Conservation (phyloP, 2,797 vertebrate genomes). For the Mustela erminea region DNA sequence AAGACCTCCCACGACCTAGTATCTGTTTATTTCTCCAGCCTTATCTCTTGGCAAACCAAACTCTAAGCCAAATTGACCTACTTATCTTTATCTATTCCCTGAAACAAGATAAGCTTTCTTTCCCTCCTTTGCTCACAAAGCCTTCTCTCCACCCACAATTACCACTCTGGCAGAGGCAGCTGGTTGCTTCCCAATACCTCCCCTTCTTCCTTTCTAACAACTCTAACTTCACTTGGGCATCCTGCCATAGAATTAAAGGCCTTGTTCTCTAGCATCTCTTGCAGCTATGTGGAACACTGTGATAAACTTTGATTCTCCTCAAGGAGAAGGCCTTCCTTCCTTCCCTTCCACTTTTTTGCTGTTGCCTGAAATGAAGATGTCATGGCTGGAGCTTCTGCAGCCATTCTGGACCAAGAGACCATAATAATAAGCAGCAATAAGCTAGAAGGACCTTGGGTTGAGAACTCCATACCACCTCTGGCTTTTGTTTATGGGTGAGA, state of each 20-base stretch:
- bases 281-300: background rate
- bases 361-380: background rate
- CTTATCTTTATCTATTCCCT: constrained; percentile 45
- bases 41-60: constrained; percentile 61
- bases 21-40: constrained; percentile 32
- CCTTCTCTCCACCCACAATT: background rate
- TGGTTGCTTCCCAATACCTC: background rate
- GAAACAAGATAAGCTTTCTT: constrained; percentile 46
- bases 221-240: background rate
- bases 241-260: background rate
- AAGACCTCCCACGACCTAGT: background rate
- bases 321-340: background rate
- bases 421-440: background rate
- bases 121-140: background rate
- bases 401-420: background rate
- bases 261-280: constrained; percentile 4
- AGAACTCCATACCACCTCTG: background rate
- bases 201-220: background rate
- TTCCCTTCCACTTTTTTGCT: background rate
- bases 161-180: background rate
- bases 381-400: background rate
- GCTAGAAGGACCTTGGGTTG: background rate
- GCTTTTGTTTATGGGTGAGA: background rate
- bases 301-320: background rate
- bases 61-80: background rate